Evolutionary conservation across 2,888 invertebrate species (phyloP), one percentile per base, ranked within the genome.

Genomic region (Machimus atricapillus): DNA sequence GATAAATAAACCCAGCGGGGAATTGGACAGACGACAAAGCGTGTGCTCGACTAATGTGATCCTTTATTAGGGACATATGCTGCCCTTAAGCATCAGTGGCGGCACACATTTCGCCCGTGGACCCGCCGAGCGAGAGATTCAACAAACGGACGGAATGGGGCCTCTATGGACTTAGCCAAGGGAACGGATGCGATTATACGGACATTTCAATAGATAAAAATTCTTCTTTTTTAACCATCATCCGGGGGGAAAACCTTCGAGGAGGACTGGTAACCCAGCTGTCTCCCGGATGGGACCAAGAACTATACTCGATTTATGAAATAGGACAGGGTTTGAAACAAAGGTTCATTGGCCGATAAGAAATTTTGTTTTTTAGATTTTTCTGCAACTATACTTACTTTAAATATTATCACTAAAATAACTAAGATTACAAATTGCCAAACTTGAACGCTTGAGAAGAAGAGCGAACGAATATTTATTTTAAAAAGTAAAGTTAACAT

Each of bases 51-150:
- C 37, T 85, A 85, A 85, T 85, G 85, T 74, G 85, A 52, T 74
- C 85, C 85, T 74, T 85, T 85, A 85, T 85, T 85, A 85, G 73
- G 85, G 85, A 85, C 85, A 85, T 85, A 85, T 85, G 85, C 73
- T 85, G 85, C 85, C 66, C 85, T 74, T 46, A 52, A 52, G 52
- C 52, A 52, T 46, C 73, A 74, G 74, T 73, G 31, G 43, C 46
- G 74, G 85, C 74, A 74, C 85, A 85, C 85, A 74, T 85, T 85
- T 8, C 27, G 73, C 74, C 37, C 66, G 23, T 23, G 37, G 31
- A 74, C 74, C 23, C 74, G 7, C 31, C 34, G 27, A 43, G 40
- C 9, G 31, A 85, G 74, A 34, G 43, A 73, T 40, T 74, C 73
- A 31, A 73, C 56, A 43, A 23, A 43, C 37, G 23, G 73, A 19